These are phyloP conservation scores for Watsonalla cultraria DNA, from an alignment of 2,888 invertebrate genomes.

Conservation along the genomic window DNA sequence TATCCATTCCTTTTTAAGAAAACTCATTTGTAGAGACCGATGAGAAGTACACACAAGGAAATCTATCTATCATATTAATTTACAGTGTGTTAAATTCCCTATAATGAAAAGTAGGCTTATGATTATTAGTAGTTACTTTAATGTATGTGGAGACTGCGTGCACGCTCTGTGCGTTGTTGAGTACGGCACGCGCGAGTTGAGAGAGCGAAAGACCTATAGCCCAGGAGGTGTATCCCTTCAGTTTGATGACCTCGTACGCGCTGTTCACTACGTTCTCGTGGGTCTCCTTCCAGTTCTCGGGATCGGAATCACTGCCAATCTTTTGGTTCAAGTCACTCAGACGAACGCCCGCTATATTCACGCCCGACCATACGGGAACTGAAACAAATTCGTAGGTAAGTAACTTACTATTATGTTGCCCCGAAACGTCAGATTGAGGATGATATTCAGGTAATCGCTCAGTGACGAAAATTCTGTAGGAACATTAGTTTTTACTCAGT, in stretches of 20 bases:
- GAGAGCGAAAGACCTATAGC: constrained; percentile 91
- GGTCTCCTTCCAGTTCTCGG: constrained; percentile 87
- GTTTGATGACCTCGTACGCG: constrained; percentile 91
- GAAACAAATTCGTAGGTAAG: constrained; percentile 12
- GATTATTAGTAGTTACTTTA: background rate
- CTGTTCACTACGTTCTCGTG: constrained; percentile 90
- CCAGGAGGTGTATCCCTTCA: constrained; percentile 96
- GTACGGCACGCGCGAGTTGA: constrained; percentile 83
- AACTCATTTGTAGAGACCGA: too few relatives aligned
- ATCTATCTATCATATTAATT: too few relatives aligned
- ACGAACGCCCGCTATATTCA: constrained; percentile 93
- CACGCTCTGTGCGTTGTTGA: constrained; percentile 85
- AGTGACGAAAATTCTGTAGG: too few relatives aligned
- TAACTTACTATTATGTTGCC: background rate
- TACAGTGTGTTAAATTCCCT: too few relatives aligned
- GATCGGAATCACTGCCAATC: constrained; percentile 85
- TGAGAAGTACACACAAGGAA: too few relatives aligned
- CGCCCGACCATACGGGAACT: constrained; percentile 97
- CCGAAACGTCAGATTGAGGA: background rate
- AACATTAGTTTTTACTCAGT: too few relatives aligned
- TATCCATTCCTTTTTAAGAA: background rate
- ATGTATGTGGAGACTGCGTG: constrained; percentile 89
- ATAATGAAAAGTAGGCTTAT: constrained; percentile 1
- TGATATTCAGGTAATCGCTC: too few relatives aligned
- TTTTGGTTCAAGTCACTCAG: constrained; percentile 87